Base-by-base conservation (phyloP, 2,797 vertebrate genomes). In the Gymnoscopelus microlampas region DNA sequence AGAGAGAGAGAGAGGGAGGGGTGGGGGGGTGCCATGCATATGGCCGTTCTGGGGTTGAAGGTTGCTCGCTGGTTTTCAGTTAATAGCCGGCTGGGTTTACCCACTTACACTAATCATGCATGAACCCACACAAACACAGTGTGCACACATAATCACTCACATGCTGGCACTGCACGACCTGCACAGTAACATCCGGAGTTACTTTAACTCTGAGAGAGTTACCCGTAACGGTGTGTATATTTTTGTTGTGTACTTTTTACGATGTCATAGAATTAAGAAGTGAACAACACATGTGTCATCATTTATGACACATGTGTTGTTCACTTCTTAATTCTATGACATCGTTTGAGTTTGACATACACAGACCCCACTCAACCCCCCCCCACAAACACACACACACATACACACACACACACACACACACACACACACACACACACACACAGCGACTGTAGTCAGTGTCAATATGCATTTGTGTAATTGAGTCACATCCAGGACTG, bases 131-230 rank as follows among this genome's bases (percentile, higher is more conserved):
- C 9, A 58, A 48, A 65, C 12, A 69, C 4, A 39, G 58, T 66
- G 5, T 63, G 53, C 53, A 59, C 14, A 63, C 44, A 69, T 74
- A 74, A 74, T 70, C 44, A 71, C 72, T 76, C 44, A 73, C 67
- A 71, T 19, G 69, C 68, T 74, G 68, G 66, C 70, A 65, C 19
- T 23, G n/a, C 63, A 53, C 29, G 53, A 11, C 53, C 11, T 35
- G 29, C n/a, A 29, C 26, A 29, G 26, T 29, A 4, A 29, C 26
- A 29, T 29, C 26, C 26, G 26, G 10, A 12, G 32, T 44, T 44
- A 29, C 26, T 29, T 29, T 29, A 29, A 29, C 26, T 29, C 26
- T 29, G 26, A 29, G 26, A 29, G 26, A 29, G 26, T 29, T 29
- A 29, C 26, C 26, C 19, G 19, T 19, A 19, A 19, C n/a, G n/a